These are phyloP conservation scores for Ctenoplectra terminalis DNA, from an alignment of 1,140 invertebrate species.

Conservation along the genomic window DNA sequence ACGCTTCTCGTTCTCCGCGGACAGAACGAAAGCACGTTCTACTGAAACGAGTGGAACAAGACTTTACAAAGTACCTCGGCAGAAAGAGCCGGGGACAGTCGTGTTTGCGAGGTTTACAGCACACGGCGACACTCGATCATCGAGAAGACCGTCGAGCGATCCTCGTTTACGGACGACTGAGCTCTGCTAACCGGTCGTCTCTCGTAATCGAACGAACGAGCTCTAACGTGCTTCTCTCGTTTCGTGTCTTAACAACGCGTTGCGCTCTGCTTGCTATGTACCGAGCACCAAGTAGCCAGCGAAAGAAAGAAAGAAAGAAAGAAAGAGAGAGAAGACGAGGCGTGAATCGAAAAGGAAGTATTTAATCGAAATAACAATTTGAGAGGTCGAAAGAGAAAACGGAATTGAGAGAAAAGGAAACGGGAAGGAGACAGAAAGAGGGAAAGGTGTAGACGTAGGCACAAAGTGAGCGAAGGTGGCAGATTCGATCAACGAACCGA, in stretches of 20 bases:
- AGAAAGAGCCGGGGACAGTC: neutral
- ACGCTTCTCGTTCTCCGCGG: neutral
- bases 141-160: constrained; percentile 2
- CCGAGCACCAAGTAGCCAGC: neutral
- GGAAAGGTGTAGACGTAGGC: neutral
- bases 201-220: neutral
- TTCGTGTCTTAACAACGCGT: neutral
- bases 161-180: constrained; percentile 29
- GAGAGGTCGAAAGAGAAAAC: neutral
- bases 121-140: constrained; percentile 31
- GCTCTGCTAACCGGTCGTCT: constrained; percentile 11
- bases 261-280: neutral
- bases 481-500: constrained; percentile 46
- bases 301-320: neutral
- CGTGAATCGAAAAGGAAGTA: neutral
- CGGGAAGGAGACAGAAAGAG: neutral
- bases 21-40: neutral
- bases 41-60: neutral
- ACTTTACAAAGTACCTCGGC: neutral
- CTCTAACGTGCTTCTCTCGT: too few relatives aligned
- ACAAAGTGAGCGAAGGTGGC: neutral
- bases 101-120: constrained; percentile 11
- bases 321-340: neutral
- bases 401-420: neutral
- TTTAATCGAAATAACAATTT: neutral